Conservation (phyloP, 2,113 vertebrate genomes). For the Illadopsis cleaveri region DNA sequence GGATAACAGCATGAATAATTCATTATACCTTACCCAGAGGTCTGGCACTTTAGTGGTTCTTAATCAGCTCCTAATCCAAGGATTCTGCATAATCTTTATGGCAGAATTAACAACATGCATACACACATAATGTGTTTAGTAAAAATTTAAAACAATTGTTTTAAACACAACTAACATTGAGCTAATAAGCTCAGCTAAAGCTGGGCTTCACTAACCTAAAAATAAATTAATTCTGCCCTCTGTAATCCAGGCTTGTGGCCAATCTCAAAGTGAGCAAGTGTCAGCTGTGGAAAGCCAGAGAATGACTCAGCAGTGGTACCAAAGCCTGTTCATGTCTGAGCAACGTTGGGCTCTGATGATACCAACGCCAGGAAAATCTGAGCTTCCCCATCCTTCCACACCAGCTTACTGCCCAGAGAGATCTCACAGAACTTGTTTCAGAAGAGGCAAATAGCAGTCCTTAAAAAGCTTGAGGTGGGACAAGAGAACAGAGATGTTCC, state of each 20-base stretch:
- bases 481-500: neutral
- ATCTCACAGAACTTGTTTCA: neutral
- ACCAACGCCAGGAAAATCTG: neutral
- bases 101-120: neutral
- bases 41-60: neutral
- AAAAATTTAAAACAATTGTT: neutral
- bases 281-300: neutral
- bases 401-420: neutral
- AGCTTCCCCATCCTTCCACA: neutral
- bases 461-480: neutral
- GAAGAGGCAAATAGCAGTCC: neutral
- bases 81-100: neutral
- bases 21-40: neutral
- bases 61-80: neutral
- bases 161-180: neutral
- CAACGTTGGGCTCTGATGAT: neutral
- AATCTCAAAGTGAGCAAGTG: neutral
- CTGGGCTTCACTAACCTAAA: neutral
- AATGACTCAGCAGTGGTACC: neutral
- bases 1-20: slow-evolving; percentile 16
- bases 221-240: neutral
- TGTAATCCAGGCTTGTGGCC: neutral
- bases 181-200: neutral
- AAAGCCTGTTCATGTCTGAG: neutral
- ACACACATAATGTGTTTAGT: neutral